A percentile compares a stretch with the other conserved stretches of the same genome.
These are phyloP conservation scores for Limnephilus lunatus DNA, from an alignment of 2,888 invertebrate species.

Conservation along the genomic window DNA sequence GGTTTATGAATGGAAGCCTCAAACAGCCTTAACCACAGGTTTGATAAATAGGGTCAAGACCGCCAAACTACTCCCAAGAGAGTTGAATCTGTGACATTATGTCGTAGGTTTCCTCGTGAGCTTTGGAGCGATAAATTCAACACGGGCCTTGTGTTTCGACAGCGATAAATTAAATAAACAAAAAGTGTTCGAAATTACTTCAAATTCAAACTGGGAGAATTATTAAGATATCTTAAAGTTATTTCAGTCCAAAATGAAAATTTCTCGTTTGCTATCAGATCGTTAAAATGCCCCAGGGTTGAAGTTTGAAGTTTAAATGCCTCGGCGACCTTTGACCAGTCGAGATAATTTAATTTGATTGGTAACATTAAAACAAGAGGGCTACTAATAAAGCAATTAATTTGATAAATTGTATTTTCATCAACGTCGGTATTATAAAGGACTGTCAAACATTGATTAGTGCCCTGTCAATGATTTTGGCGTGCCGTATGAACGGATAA, in stretches of 20 bases:
- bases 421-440: background rate
- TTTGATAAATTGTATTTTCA: background rate
- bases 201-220: background rate
- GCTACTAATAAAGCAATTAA: background rate
- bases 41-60: constrained; percentile 28
- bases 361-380: background rate
- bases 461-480: background rate
- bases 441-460: background rate
- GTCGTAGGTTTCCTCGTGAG: background rate
- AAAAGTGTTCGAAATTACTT: background rate
- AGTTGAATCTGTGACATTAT: background rate
- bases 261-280: background rate
- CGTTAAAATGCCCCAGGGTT: background rate
- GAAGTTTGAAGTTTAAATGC: background rate
- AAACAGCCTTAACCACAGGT: background rate
- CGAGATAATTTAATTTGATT: background rate
- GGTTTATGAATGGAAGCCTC: background rate
- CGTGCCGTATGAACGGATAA: background rate
- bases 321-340: background rate
- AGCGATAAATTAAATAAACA: background rate
- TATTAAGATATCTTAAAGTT: background rate
- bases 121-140: background rate
- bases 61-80: constrained; percentile 17
- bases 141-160: background rate
- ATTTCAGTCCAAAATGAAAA: background rate